phyloP scores from a whole-genome alignment of 2,888 invertebrate genomes.

The Chaetogeoica ovagalla region DNA sequence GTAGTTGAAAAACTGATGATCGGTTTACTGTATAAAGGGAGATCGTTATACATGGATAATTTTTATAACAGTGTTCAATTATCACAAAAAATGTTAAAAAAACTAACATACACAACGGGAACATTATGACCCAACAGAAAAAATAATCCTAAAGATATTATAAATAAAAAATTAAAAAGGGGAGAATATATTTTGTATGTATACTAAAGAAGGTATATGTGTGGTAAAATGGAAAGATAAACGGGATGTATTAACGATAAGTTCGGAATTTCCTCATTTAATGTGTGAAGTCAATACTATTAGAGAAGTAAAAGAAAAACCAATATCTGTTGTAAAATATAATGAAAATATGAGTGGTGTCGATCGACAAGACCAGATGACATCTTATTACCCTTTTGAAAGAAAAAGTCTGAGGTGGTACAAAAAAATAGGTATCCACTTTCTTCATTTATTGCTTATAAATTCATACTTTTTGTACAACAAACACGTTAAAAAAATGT shows the following conservation, averaged over 20 bases:
- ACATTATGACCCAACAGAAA: too few relatives aligned
- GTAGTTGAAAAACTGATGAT: not conserved
- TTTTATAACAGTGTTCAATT: conserved; percentile 1
- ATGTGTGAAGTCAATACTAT: not conserved
- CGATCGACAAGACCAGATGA: conserved; percentile 8
- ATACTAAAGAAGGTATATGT: not conserved
- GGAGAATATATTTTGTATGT: not conserved
- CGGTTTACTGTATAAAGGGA: not conserved
- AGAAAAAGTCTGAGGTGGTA: conserved; percentile 6
- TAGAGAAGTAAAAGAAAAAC: not conserved
- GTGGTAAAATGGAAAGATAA: not conserved
- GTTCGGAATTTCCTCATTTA: not conserved
- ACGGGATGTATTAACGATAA: not conserved
- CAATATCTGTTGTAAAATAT: not conserved
- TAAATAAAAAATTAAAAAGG: conserved; percentile 8
- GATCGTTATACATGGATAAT: not conserved
- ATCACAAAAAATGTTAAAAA: not conserved
- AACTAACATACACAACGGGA: too few relatives aligned
- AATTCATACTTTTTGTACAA: conserved; percentile 26
- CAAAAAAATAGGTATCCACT: conserved; percentile 1
- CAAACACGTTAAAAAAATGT: conserved; percentile 4
- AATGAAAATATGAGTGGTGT: not conserved
- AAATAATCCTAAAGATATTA: too few relatives aligned
- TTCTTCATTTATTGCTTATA: conserved; percentile 4
- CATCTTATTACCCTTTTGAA: not conserved